Conservation (phyloP, 2,113 vertebrate genomes). For the Plotosus lineatus region DNA sequence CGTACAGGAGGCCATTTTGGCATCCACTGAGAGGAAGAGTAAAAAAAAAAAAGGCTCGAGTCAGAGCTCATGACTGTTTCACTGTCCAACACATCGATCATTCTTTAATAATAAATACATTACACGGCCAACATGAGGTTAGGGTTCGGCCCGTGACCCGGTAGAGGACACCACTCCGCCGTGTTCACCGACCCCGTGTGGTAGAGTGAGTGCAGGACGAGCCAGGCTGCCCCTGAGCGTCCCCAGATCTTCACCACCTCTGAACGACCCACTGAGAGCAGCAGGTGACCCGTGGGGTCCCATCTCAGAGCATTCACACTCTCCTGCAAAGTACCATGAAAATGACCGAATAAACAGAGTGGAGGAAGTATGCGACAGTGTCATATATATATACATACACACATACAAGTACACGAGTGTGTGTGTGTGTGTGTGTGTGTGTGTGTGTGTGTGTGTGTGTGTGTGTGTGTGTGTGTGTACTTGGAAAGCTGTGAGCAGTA, state of each 20-base stretch:
- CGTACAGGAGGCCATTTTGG: conserved; percentile 78
- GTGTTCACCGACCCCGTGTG: conserved; percentile 69
- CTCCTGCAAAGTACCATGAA: conserved; percentile 72
- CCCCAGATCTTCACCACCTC: conserved; percentile 75
- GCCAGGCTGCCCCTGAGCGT: conserved; percentile 64
- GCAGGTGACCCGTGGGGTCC: conserved; percentile 78
- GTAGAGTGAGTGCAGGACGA: conserved; percentile 70
- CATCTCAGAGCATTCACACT: conserved; percentile 69
- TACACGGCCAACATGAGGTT: conserved; percentile 76
- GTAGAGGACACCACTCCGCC: conserved; percentile 73
- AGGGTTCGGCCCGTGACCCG: conserved; percentile 69
- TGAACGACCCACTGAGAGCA: conserved; percentile 72
- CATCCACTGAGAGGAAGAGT: conserved; percentile 66
- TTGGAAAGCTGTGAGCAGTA: conserved; percentile 71
- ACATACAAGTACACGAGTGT: no score
- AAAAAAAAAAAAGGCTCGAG: not conserved
- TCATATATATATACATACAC: no score
- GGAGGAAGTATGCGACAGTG: not conserved
- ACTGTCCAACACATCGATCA: no score
- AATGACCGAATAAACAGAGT: no score
- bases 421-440: conserved; percentile 17
- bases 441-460: conserved; percentile 23
- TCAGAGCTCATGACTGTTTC: no score
- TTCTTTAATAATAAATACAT: no score
- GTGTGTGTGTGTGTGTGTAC: conserved; percentile 54